These are phyloP conservation scores for Hybognathus amarus DNA, from an alignment of 2,797 vertebrate genomes.

Conservation along the genomic window DNA sequence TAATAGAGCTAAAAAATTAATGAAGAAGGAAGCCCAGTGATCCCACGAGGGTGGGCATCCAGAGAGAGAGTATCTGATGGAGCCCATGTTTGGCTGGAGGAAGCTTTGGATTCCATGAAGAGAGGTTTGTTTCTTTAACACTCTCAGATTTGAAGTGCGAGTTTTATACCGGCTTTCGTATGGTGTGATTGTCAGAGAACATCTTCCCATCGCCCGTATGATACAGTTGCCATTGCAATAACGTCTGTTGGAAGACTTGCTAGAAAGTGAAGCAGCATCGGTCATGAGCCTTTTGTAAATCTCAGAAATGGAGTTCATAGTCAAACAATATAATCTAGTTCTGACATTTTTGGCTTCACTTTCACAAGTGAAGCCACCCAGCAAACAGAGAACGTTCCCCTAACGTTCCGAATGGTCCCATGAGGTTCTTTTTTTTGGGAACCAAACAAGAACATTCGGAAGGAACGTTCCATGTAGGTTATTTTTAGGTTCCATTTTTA, in stretches of 20 bases:
- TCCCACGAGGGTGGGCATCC: constrained; percentile 52
- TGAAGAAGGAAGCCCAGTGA: constrained; percentile 50
- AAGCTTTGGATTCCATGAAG: constrained; percentile 52
- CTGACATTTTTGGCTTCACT: background rate
- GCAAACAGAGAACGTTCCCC: no score
- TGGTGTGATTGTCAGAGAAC: background rate
- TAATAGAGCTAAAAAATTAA: constrained; percentile 22
- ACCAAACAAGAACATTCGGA: no score
- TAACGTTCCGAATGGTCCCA: no score
- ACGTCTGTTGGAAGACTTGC: background rate
- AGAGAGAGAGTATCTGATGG: constrained; percentile 40
- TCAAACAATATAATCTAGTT: background rate
- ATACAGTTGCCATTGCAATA: background rate
- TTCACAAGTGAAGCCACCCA: background rate
- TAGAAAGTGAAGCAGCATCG: background rate
- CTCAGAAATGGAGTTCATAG: background rate
- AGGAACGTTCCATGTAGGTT: no score
- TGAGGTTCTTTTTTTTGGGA: no score
- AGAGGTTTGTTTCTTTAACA: constrained; percentile 52
- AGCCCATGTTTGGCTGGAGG: constrained; percentile 44
- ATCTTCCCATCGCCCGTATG: background rate
- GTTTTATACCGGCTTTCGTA: background rate
- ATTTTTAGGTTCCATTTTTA: no score
- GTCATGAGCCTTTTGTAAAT: background rate
- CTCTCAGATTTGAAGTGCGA: constrained; percentile 1